A percentile compares a stretch with the other conserved stretches of the same genome.
Conservation (phyloP, 2,888 invertebrate genomes). For the Halictus quadricinctus region DNA sequence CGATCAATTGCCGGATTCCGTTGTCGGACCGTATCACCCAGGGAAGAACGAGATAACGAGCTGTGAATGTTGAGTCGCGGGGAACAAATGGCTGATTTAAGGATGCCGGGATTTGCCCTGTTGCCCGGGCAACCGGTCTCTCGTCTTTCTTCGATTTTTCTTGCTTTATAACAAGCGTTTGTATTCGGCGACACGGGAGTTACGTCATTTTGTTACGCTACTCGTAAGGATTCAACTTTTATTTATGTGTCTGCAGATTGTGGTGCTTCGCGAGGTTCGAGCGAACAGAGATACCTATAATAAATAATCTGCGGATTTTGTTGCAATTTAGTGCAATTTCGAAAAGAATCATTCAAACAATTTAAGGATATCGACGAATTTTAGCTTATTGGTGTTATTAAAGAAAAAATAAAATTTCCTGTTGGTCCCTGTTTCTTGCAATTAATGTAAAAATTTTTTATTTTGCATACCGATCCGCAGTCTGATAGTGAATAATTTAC, state of each 20-base stretch:
- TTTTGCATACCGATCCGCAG: too few species aligned
- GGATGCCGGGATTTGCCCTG: not conserved
- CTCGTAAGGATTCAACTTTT: not conserved
- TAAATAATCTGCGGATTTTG: not conserved
- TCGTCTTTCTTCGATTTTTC: not conserved
- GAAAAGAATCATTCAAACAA: too few species aligned
- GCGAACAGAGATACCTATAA: not conserved
- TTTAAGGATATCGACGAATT: too few species aligned
- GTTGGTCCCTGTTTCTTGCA: too few species aligned
- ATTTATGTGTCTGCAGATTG: not conserved
- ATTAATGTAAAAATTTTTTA: too few species aligned
- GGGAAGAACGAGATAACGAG: conserved; percentile 1
- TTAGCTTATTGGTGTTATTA: too few species aligned
- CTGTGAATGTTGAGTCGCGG: not conserved
- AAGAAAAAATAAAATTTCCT: too few species aligned
- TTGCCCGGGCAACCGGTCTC: not conserved
- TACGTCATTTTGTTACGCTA: not conserved
- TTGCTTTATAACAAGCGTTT: not conserved
- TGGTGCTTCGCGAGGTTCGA: too few species aligned
- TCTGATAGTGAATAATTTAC: too few species aligned
- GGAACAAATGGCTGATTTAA: conserved; percentile 9
- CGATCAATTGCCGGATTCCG: conserved; percentile 4
- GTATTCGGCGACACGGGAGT: not conserved
- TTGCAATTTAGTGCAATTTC: too few species aligned
- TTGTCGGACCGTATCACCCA: not conserved